Percentiles rank a stretch among this genome's conserved stretches.
Evolutionary conservation across 2,113 vertebrate species (phyloP).

Genomic region (Chaetura pelagica): DNA sequence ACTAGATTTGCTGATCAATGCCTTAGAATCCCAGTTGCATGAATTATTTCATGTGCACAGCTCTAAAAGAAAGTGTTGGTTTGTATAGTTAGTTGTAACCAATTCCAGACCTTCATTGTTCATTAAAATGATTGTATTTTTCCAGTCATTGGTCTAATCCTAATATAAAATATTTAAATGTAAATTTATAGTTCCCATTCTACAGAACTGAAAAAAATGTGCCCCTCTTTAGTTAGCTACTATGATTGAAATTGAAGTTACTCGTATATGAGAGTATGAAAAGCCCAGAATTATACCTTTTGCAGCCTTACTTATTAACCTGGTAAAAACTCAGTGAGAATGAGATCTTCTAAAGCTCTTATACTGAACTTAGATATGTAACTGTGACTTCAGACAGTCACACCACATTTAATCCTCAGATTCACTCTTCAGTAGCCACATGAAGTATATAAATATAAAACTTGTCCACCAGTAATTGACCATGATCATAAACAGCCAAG

Average conservation of each 20-base stretch:
- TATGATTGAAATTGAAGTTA: not conserved
- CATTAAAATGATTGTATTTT: not conserved
- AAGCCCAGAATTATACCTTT: not conserved
- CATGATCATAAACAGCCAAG: not conserved
- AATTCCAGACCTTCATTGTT: not conserved
- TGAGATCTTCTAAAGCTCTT: not conserved
- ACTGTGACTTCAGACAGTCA: not conserved
- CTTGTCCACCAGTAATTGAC: not conserved
- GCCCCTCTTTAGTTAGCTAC: not conserved
- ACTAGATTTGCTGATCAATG: not conserved
- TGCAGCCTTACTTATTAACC: not conserved
- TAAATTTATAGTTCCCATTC: not conserved
- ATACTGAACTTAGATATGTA: not conserved
- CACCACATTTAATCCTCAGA: not conserved
- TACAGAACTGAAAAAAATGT: not conserved
- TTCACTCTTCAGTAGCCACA: not conserved
- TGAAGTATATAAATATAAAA: not conserved
- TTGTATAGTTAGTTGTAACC: not conserved
- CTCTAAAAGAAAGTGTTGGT: not conserved
- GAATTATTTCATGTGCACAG: not conserved
- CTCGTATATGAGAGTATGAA: not conserved
- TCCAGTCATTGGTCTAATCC: not conserved
- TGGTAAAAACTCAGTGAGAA: not conserved
- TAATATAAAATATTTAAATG: not conserved
- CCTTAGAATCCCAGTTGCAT: not conserved